Evolutionary conservation across 2,113 vertebrate genomes (phyloP).

Genomic region (Prionailurus bengalensis): DNA sequence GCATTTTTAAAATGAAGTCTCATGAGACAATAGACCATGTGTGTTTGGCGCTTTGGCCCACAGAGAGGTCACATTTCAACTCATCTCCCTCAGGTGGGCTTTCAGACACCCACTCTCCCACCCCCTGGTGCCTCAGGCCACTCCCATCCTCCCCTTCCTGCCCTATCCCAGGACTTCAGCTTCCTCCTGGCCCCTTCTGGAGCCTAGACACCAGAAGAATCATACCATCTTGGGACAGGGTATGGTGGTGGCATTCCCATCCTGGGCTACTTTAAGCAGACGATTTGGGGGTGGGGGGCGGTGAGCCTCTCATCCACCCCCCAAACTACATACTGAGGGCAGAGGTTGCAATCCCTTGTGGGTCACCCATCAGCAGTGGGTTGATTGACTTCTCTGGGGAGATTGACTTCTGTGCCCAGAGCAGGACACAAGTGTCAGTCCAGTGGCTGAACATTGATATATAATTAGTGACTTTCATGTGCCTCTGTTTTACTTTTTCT

Average conservation of each 20-base stretch:
- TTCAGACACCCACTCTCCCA: neutral
- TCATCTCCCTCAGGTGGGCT: neutral
- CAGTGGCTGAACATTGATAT: neutral
- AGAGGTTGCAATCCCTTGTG: neutral
- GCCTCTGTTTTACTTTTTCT: neutral
- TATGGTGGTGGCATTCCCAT: too few species aligned
- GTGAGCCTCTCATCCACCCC: neutral
- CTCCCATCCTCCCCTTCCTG: neutral
- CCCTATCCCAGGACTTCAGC: neutral
- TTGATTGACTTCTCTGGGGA: neutral
- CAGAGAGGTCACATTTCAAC: neutral
- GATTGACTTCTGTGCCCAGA: neutral
- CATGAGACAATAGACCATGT: neutral
- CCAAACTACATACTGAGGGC: neutral
- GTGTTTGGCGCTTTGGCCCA: neutral
- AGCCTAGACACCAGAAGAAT: neutral
- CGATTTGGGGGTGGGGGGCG: neutral
- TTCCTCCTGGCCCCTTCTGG: too few species aligned
- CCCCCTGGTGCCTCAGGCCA: neutral
- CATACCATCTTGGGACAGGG: neutral
- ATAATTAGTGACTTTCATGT: neutral
- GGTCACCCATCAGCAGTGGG: neutral
- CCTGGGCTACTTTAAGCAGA: neutral
- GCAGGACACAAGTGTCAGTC: neutral
- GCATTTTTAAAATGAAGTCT: constrained; percentile 3